Evolutionary conservation across 53 echinoderm and acorn worm species (phyloP).

Genomic region (Arbacia lixula): DNA sequence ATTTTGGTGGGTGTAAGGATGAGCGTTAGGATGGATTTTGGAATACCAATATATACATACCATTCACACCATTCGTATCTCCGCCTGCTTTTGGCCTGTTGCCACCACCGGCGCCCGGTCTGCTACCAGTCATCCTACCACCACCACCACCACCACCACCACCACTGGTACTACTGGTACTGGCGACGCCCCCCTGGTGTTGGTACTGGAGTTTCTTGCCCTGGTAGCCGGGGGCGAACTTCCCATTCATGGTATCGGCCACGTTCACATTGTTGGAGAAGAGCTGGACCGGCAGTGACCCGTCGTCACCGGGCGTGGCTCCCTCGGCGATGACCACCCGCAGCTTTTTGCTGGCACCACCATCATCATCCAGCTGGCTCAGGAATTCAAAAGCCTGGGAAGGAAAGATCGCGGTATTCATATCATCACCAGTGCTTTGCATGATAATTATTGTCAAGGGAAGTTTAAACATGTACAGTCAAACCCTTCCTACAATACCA

Average conservation of each 20-base stretch:
- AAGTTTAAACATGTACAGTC: too few species aligned
- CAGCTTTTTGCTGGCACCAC: neutral
- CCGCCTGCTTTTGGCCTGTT: slow-evolving; percentile 15
- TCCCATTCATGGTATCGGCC: slow-evolving; percentile 25
- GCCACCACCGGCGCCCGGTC: neutral
- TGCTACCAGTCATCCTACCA: neutral
- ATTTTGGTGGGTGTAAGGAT: too few species aligned
- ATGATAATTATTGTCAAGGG: too few species aligned
- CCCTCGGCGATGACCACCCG: slow-evolving; percentile 40
- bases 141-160: neutral
- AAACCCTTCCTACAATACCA: too few species aligned
- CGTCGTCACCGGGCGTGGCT: slow-evolving; percentile 4
- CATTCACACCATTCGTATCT: slow-evolving; percentile 27
- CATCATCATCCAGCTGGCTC: neutral
- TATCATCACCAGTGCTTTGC: too few species aligned
- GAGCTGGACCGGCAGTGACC: slow-evolving; percentile 39
- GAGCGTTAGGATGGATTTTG: too few species aligned
- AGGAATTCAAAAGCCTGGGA: slow-evolving; percentile 19
- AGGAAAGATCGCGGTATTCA: too few species aligned
- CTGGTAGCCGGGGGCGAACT: slow-evolving; percentile 41
- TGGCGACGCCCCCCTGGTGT: too few species aligned
- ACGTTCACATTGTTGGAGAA: slow-evolving; percentile 4
- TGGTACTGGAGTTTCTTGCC: neutral
- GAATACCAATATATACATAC: too few species aligned
- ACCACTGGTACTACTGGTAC: neutral